Evolutionary conservation across 2,113 vertebrate genomes (phyloP).

Genomic region (Microcebus tavaratra): DNA sequence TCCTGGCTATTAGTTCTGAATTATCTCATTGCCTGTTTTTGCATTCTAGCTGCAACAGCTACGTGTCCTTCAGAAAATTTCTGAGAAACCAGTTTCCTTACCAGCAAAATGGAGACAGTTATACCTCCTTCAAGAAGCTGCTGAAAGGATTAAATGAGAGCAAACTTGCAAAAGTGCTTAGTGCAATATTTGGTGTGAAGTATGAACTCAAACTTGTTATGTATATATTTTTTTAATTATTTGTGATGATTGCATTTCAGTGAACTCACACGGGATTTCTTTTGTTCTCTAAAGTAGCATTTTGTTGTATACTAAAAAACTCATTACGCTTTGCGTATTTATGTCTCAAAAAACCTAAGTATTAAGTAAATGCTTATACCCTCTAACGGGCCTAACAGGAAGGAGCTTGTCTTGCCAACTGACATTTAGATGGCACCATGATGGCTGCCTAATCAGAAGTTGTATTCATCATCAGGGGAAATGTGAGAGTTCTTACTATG

Average conservation of each 20-base stretch:
- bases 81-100: neutral
- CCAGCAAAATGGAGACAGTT: neutral
- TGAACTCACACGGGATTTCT: neutral
- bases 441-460: neutral
- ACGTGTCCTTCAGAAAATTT: neutral
- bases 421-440: neutral
- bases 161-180: neutral
- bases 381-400: neutral
- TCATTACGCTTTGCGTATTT: neutral
- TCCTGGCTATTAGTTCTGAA: neutral
- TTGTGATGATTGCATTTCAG: neutral
- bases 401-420: neutral
- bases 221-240: neutral
- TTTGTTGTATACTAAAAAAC: neutral
- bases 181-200: neutral
- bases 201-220: neutral
- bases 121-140: neutral
- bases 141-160: neutral
- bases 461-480: neutral
- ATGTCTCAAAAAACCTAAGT: neutral
- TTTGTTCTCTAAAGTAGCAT: neutral
- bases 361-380: neutral
- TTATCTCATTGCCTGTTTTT: neutral
- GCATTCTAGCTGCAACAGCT: neutral
- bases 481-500: neutral